Conservation (phyloP, 2,113 vertebrate species). For the Hippocampus comes region DNA sequence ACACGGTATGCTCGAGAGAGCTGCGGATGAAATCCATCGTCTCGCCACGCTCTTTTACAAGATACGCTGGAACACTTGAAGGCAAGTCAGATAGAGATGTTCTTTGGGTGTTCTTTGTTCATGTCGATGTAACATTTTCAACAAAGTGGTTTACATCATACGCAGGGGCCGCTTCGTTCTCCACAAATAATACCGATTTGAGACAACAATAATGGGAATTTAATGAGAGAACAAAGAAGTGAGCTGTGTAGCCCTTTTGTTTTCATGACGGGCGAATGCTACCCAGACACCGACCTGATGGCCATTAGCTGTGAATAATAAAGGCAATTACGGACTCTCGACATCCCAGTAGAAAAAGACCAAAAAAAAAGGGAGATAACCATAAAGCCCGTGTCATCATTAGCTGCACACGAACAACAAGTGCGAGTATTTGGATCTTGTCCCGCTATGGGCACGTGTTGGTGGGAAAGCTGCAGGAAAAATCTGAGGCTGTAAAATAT, state of each 20-base stretch:
- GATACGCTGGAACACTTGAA: neutral
- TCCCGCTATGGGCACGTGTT: constrained; percentile 40
- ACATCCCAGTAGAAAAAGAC: constrained; percentile 38
- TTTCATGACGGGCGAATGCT: constrained; percentile 47
- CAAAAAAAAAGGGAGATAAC: constrained; percentile 36
- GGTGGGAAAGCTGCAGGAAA: constrained; percentile 26
- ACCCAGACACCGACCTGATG: constrained; percentile 42
- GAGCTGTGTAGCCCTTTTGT: constrained; percentile 31
- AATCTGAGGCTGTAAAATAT: constrained; percentile 28
- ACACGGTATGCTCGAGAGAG: constrained; percentile 31
- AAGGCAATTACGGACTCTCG: constrained; percentile 40
- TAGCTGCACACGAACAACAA: constrained; percentile 14
- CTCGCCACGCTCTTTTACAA: constrained; percentile 22
- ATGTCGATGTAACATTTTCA: neutral
- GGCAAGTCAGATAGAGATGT: neutral
- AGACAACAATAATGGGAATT: constrained; percentile 41
- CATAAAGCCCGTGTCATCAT: constrained; percentile 44
- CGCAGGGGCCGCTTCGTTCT: neutral
- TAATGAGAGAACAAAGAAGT: constrained; percentile 62
- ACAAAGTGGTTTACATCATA: neutral
- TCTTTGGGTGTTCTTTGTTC: neutral
- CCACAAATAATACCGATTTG: neutral
- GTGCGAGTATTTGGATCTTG: constrained; percentile 52
- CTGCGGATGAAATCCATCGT: constrained; percentile 16
- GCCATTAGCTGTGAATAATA: constrained; percentile 63